A percentile compares a stretch with the other conserved stretches of the same genome.
These are phyloP conservation scores for Ennomos erosarius DNA, from an alignment of 2,888 invertebrate species.

Conservation along the genomic window DNA sequence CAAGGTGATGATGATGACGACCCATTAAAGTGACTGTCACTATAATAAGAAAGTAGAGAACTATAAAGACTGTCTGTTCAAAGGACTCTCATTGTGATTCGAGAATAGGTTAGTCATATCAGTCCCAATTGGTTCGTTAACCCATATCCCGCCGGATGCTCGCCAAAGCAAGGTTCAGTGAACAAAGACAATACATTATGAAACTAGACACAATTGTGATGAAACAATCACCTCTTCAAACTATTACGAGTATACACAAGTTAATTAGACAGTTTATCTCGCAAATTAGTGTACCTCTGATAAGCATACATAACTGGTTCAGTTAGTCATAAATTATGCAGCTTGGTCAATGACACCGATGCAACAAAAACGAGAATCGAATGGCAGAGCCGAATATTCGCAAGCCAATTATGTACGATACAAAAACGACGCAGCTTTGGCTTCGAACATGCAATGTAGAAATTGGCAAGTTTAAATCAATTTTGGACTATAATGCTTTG, in stretches of 20 bases:
- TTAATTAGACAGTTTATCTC: conserved; percentile 16
- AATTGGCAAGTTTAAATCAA: background rate
- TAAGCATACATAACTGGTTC: conserved; percentile 6
- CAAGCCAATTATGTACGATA: conserved; percentile 13
- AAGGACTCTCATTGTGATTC: too few species aligned
- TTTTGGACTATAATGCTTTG: conserved; percentile 1
- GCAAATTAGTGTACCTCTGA: conserved; percentile 20
- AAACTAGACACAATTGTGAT: conserved; percentile 4
- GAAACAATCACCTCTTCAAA: conserved; percentile 12
- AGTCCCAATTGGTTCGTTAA: conserved; percentile 6
- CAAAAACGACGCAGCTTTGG: conserved; percentile 11
- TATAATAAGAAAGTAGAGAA: too few species aligned
- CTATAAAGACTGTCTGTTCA: too few species aligned
- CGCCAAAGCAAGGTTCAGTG: conserved; percentile 16
- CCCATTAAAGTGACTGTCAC: too few species aligned
- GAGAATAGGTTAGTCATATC: too few species aligned
- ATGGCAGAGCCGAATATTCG: conserved; percentile 18
- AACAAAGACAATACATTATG: conserved; percentile 17
- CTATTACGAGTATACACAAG: conserved; percentile 7
- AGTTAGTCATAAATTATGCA: conserved; percentile 8
- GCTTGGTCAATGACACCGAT: conserved; percentile 17
- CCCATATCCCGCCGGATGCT: conserved; percentile 15
- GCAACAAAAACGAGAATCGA: conserved; percentile 6
- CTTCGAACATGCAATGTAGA: conserved; percentile 2
- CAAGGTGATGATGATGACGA: too few species aligned